Conservation (phyloP, 2,113 vertebrate genomes). For the Cariama cristata region DNA sequence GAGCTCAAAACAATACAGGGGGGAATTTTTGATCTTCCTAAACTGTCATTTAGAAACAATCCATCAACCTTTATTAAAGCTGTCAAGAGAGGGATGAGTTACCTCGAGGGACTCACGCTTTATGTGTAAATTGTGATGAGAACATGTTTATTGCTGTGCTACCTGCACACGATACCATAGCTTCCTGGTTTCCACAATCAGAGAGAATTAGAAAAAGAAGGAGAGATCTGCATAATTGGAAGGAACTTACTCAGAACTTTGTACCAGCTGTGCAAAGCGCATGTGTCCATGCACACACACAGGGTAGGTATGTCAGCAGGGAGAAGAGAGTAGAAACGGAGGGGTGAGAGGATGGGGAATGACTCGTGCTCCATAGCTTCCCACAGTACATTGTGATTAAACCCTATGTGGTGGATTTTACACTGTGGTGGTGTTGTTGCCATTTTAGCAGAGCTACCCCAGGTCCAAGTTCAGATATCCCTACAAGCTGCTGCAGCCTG, state of each 20-base stretch:
- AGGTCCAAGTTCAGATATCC: background rate
- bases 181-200: background rate
- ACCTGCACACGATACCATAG: background rate
- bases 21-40: slow-evolving; percentile 55
- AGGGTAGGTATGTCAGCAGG: background rate
- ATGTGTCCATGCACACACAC: background rate
- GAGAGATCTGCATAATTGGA: background rate
- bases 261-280: rapidly evolving
- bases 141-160: slow-evolving; percentile 33
- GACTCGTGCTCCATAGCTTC: background rate
- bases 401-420: background rate
- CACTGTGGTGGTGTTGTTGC: background rate
- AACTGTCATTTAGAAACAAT: slow-evolving; percentile 60
- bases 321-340: background rate
- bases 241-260: background rate
- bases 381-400: background rate
- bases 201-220: background rate
- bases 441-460: background rate
- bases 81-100: slow-evolving; percentile 46
- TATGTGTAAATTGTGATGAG: slow-evolving; percentile 46
- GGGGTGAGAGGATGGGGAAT: background rate
- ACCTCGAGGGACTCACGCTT: slow-evolving; percentile 23
- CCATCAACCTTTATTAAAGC: slow-evolving; percentile 67
- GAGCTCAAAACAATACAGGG: slow-evolving; percentile 10
- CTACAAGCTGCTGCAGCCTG: background rate